Evolutionary conservation across 1,140 invertebrate species (phyloP).

Genomic region (Nymphalis io): DNA sequence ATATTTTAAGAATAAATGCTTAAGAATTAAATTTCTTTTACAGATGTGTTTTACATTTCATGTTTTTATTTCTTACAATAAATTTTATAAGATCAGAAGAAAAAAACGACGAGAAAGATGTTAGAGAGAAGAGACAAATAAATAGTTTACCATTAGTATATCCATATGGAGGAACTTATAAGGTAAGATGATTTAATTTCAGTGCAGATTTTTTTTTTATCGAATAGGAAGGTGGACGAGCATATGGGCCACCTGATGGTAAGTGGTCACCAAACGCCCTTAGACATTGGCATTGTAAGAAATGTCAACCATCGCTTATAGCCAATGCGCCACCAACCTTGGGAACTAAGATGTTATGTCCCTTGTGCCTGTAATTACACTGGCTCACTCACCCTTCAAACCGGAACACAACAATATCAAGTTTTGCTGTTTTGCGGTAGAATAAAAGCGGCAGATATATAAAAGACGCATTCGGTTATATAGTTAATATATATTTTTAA

Average conservation of each 20-base stretch:
- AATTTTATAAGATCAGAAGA: background rate
- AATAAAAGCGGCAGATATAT: too few relatives aligned
- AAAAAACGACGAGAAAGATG: conserved; percentile 23
- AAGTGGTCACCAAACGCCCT: too few relatives aligned
- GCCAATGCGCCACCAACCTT: too few relatives aligned
- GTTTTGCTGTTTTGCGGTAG: too few relatives aligned
- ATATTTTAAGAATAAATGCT: background rate
- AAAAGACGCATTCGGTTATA: background rate
- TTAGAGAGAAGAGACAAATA: conserved; percentile 58
- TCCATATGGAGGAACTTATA: conserved; percentile 72
- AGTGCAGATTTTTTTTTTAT: background rate
- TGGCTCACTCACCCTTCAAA: too few relatives aligned
- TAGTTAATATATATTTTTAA: background rate
- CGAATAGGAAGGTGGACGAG: too few relatives aligned
- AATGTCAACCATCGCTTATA: too few relatives aligned
- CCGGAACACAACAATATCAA: too few relatives aligned
- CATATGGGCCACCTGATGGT: too few relatives aligned
- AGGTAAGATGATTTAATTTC: conserved; percentile 48
- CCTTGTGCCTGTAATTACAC: too few relatives aligned
- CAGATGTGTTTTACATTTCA: background rate
- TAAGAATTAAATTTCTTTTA: background rate
- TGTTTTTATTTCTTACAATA: conserved; percentile 12
- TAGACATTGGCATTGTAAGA: too few relatives aligned
- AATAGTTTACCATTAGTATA: conserved; percentile 69
- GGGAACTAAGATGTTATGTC: too few relatives aligned